Base-by-base conservation (phyloP, 1,140 invertebrate genomes). In the Eupristina koningsbergeri region DNA sequence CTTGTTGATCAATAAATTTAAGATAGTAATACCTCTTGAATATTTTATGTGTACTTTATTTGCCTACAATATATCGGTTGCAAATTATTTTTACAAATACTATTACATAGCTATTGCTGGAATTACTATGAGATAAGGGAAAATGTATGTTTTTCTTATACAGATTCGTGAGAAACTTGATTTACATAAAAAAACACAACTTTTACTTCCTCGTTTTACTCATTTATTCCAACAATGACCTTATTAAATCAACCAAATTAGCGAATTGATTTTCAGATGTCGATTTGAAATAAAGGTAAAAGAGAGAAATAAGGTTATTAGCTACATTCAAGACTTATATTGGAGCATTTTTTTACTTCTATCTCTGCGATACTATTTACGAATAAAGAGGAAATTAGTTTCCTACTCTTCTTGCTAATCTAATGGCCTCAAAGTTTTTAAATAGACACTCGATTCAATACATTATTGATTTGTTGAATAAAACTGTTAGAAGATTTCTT, bases 161-260 rank as follows among this genome's bases (percentile, higher is more conserved):
- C n/a, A 63, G 61, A 17, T 53, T 22, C 19, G 39, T 79, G 31
- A 36, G 13, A 36, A n/a, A 67, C 15, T 36, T 17, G 1, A n/a
- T 47, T 47, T 50, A 1, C 31, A 15, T 36, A 2, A n/a, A 58
- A 78, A 1, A 31, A 22, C 41, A 0, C 3, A 2, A 31, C n/a
- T 47, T 75, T 17, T 63, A 41, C 31, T 80, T 81, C 79, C 29
- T 69, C 9, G 1, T 22, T 71, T 80, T 15, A 15, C 36, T 36
- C 6, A n/a, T 8, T 41, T 81, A 81, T 81, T 81, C 45, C 29
- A 26, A 41, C n/a, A 36, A 45, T 78, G 74, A 67, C 80, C 80
- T 85, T 78, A 81, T 85, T 85, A 73, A 78, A 63, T 77, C n/a
- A 75, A 61, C 64, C 53, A 76, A 82, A 85, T 85, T 85, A 85